Conservation (phyloP, 2,797 vertebrate genomes). For the Hylomyscus alleni region DNA sequence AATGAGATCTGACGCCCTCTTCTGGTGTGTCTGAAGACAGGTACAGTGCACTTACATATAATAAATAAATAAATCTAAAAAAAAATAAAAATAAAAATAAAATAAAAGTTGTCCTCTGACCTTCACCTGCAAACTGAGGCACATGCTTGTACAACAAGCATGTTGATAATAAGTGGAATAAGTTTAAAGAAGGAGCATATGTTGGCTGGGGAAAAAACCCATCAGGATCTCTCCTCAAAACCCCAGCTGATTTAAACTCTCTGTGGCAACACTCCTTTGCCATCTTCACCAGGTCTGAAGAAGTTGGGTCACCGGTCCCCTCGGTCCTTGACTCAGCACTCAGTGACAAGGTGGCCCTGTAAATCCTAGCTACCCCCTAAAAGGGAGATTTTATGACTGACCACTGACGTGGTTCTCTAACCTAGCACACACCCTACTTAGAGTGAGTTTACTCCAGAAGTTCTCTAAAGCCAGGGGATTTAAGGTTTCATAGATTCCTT, state of each 20-base stretch:
- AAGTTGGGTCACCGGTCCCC: constrained; percentile 36
- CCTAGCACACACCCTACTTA: constrained; percentile 47
- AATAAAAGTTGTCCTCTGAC: background rate
- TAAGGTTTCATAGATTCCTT: constrained; percentile 59
- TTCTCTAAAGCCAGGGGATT: constrained; percentile 64
- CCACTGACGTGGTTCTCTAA: constrained; percentile 25
- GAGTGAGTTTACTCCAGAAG: constrained; percentile 43
- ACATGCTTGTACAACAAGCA: background rate
- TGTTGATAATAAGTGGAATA: background rate
- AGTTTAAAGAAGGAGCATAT: background rate
- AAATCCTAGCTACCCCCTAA: constrained; percentile 32
- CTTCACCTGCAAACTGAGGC: background rate
- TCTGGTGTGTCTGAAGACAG: too few species aligned
- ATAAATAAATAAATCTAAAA: too few species aligned
- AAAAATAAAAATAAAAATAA: too few species aligned
- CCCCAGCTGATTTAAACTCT: constrained; percentile 34
- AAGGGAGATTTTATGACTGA: constrained; percentile 61
- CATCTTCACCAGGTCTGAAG: constrained; percentile 49
- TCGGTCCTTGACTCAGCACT: constrained; percentile 68
- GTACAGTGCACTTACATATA: too few species aligned
- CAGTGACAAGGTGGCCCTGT: constrained; percentile 63
- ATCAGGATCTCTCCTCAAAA: constrained; percentile 15
- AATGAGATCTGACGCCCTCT: too few species aligned
- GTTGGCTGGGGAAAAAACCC: constrained; percentile 56
- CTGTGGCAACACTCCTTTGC: constrained; percentile 34